phyloP scores from a whole-genome alignment of 2,113 vertebrate genomes.

The Irena cyanogastra region DNA sequence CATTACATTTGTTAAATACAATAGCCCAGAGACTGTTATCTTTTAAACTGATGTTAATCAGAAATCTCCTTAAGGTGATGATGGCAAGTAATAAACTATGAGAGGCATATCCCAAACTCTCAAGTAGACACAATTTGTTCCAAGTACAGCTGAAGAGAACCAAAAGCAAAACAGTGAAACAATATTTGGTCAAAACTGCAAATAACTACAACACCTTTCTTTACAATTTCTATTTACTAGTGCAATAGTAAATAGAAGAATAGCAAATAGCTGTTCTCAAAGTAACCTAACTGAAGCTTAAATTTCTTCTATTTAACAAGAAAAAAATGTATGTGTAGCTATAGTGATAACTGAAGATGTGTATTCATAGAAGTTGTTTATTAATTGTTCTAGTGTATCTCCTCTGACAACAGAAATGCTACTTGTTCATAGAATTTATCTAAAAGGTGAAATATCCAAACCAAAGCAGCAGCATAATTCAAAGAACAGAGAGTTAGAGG shows the following conservation, averaged over 20 bases:
- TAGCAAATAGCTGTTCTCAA: not conserved
- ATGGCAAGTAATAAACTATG: not conserved
- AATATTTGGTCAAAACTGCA: not conserved
- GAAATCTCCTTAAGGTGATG: not conserved
- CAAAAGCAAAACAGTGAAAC: not conserved
- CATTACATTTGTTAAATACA: not conserved
- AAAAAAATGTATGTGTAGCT: not conserved
- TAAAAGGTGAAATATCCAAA: not conserved
- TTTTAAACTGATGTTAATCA: not conserved
- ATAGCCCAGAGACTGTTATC: not conserved
- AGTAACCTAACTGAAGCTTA: not conserved
- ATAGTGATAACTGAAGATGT: not conserved
- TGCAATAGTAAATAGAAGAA: too few relatives aligned
- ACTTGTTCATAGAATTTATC: not conserved
- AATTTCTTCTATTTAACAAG: not conserved
- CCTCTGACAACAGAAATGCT: not conserved
- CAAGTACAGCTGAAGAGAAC: not conserved
- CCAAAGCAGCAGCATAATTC: not conserved
- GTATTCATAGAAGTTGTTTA: not conserved
- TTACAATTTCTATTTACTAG: not conserved
- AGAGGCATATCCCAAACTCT: not conserved
- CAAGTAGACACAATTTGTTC: not conserved
- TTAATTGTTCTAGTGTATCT: not conserved
- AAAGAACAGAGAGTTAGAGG: not conserved
- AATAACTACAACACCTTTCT: not conserved